Evolutionary conservation across 2,113 vertebrate genomes (phyloP), one percentile per base, ranked within the genome.

Genomic region (Grallaria varia): DNA sequence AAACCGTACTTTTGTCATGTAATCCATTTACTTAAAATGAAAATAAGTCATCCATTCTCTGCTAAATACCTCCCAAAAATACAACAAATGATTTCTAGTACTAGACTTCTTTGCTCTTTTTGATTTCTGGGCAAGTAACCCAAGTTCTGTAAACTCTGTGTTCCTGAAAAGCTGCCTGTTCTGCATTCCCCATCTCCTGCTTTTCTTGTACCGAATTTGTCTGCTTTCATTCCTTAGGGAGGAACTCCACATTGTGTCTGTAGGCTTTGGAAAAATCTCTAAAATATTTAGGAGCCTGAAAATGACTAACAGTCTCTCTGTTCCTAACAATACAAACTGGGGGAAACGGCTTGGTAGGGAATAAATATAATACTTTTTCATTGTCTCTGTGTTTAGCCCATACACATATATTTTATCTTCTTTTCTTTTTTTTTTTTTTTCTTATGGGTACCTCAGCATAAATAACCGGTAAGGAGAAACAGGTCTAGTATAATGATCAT

Each of bases 201-300:
- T 75, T 71, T 72, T 68, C 66, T 90, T 49, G 49, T 85, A 85
- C 66, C 45, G 33, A 30, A 83, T 91, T 85, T 85, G 31, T 91
- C 71, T 73, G n/a, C 85, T 79, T 60, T 58, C 14, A 7, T 69
- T 93, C 67, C 79, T 85, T 27, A 5, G 91, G 79, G 91, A 90
- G 75, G 72, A 58, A 47, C 47, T 90, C 50, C 50, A 56, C 37
- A 35, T 58, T 89, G 33, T 58, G 59, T n/a, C 56, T 71, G 22
- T 69, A 63, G 59, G 28, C 50, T 85, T 80, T 71, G 81, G 62
- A 85, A 96, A 85, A 35, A 35, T 73, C 25, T 69, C 50, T 91
- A 23, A 96, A 97, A 91, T 87, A 94, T 74, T 83, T 37, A 73
- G 37, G 42, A 84, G 28, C 30, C 40, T 91, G 52, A 69, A 76